A percentile compares a stretch with the other conserved stretches of the same genome.
Evolutionary conservation across 1,140 invertebrate genomes (phyloP).

Genomic region (Meloidogyne hapla): DNA sequence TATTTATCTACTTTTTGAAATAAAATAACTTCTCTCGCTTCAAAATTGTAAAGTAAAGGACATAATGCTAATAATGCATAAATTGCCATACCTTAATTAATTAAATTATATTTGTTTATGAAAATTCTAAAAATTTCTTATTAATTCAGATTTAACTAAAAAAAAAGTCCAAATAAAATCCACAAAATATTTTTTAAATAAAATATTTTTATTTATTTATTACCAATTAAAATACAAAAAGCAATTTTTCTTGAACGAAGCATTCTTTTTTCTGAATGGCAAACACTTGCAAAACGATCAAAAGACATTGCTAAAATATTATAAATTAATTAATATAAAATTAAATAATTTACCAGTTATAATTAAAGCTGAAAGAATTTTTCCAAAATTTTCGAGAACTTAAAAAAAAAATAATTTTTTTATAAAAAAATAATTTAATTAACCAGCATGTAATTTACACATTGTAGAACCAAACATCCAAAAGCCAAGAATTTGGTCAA

Average conservation of each 20-base stretch:
- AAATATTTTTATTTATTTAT: not conserved
- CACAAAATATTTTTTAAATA: not conserved
- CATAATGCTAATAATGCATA: slow-evolving; percentile 61
- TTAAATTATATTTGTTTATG: slow-evolving; percentile 24
- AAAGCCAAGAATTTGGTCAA: slow-evolving; percentile 64
- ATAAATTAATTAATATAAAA: not conserved
- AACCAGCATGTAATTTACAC: slow-evolving; percentile 58
- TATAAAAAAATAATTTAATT: not conserved
- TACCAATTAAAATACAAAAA: slow-evolving; percentile 54
- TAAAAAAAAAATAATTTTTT: not conserved
- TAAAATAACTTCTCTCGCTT: slow-evolving; percentile 58
- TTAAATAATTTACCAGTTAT: slow-evolving; percentile 39
- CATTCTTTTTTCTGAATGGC: slow-evolving; percentile 55
- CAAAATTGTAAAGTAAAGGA: slow-evolving; percentile 59
- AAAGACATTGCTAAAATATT: slow-evolving; percentile 56
- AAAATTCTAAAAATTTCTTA: too few relatives aligned
- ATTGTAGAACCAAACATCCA: slow-evolving; percentile 62
- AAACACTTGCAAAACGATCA: slow-evolving; percentile 61
- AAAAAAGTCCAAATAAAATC: too few relatives aligned
- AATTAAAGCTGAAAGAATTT: slow-evolving; percentile 62
- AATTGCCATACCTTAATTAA: slow-evolving; percentile 49
- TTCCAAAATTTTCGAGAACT: slow-evolving; percentile 62
- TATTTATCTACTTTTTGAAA: slow-evolving; percentile 33
- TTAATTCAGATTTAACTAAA: too few relatives aligned
- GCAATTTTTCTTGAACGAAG: slow-evolving; percentile 49